Base-by-base conservation (phyloP, 1,140 invertebrate species). In the Luehdorfia chinensis region DNA sequence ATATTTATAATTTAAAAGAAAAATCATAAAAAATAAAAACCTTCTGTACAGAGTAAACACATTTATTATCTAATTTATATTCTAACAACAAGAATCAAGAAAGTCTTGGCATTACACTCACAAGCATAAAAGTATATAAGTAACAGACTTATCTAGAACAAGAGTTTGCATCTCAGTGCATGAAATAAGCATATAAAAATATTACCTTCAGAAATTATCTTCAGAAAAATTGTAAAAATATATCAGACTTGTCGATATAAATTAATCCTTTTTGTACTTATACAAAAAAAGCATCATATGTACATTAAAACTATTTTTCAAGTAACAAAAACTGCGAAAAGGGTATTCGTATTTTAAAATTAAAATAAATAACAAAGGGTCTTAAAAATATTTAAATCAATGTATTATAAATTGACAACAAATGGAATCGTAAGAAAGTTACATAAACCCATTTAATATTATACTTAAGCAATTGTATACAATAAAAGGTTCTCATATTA, bases 31-130 rank as follows among this genome's bases (percentile, higher is more conserved):
- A 25, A 25, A 21, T 25, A 19, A 37, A 14, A 15, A 12, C 14
- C 31, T 14, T 14, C 13, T 2, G 27, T 15, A 8, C 11, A 41
- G 13, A 25, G 25, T 41, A 4, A 41, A n/a, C 5, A 41, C 13
- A 41, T 41, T 41, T 41, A 41, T 41, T 41, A 27, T 14, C 19
- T 41, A 15, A 27, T 25, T 27, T 14, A 21, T 14, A 41, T n/a
- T n/a, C 12, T 15, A 41, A 41, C 12, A 41, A 25, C 6, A 39
- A 27, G 7, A 25, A 39, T 23, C 11, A 6, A 6, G 13, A 4
- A 36, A 12, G 12, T n/a, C 11, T 8, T 14, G 21, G 11, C 36
- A 41, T 7, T 25, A 41, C 19, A 25, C 2, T 15, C 7, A 41
- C 13, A 41, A 41, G 36, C 36, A 14, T 4, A 13, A n/a, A 41